Evolutionary conservation across 2,888 invertebrate species (phyloP), one percentile per base, ranked within the genome.

Genomic region (Eudemis profundana): DNA sequence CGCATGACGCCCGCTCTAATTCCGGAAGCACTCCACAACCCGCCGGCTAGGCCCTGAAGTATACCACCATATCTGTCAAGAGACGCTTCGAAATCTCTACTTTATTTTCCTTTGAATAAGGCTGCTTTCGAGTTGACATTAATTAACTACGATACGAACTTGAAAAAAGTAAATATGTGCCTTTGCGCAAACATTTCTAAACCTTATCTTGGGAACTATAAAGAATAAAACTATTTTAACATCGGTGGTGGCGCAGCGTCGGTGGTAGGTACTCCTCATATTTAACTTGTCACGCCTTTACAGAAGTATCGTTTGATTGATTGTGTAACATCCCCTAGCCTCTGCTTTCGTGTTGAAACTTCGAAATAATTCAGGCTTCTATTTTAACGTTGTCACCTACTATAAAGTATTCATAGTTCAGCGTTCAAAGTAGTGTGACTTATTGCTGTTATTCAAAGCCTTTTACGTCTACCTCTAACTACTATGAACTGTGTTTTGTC

Each of bases 1-100:
- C 77, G 84, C 85, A 85, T 86, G 84, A 78, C 81, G 81, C 77
- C 74, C 71, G 77, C 78, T 73, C 79, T 81, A 81, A 83, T 83
- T 84, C 84, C 78, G 82, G 82, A 84, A 84, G 75, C 79, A 77
- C 76, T 85, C 79, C 71, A 77, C 75, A 76, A 73, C 70, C 74
- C 73, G n/a, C n/a, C n/a, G 68, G 71, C 70, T 69, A 70, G 68
- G 61, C 70, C 78, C 73, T 74, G 72, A 74, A 68, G 65, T 64
- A 19, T 70, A 68, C 69, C 69, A 67, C 54, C 42, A 42, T 12
- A 17, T 29, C 56, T 15, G 14, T 29, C 42, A 17, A 19, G n/a
- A n/a, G 19, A n/a, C 19, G 3, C 21, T 46, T 19, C 29, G 27
- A 54, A 54, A 27, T 19, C 0, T 19, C 12, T n/a, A 33, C 56